Evolutionary conservation across 2,888 invertebrate species (phyloP).

Genomic region (Troglohyphantes excavatus): DNA sequence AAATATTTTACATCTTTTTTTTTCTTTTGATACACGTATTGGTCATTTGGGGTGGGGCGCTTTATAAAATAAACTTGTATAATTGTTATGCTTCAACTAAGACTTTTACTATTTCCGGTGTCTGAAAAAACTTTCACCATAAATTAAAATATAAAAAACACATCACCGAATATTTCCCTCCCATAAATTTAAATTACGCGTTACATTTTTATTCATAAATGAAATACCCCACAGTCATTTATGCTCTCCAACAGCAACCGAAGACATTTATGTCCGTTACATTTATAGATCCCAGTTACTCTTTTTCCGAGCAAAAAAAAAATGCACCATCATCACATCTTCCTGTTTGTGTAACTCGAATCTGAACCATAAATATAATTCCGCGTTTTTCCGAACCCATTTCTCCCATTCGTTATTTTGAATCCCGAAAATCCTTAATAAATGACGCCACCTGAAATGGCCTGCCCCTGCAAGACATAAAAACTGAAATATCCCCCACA

Average conservation of each 20-base stretch:
- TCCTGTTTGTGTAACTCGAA: neutral
- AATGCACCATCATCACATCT: neutral
- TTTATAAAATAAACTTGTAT: no score
- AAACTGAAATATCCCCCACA: neutral
- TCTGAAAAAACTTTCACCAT: no score
- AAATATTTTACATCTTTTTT: no score
- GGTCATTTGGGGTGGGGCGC: no score
- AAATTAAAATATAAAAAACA: no score
- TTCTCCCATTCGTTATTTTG: neutral
- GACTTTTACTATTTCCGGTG: no score
- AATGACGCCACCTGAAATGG: neutral
- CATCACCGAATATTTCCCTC: no score
- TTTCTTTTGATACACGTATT: no score
- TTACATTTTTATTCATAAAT: neutral
- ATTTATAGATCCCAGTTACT: neutral
- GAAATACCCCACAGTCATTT: neutral
- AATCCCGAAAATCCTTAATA: constrained; percentile 1
- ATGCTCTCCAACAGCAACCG: neutral
- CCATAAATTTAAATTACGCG: neutral
- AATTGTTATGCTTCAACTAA: no score
- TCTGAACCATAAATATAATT: neutral
- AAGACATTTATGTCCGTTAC: neutral
- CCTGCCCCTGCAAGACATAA: neutral
- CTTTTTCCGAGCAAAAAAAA: neutral
- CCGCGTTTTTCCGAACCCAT: neutral